phyloP scores from a whole-genome alignment of 2,113 vertebrate genomes.

The Carettochelys insculpta region DNA sequence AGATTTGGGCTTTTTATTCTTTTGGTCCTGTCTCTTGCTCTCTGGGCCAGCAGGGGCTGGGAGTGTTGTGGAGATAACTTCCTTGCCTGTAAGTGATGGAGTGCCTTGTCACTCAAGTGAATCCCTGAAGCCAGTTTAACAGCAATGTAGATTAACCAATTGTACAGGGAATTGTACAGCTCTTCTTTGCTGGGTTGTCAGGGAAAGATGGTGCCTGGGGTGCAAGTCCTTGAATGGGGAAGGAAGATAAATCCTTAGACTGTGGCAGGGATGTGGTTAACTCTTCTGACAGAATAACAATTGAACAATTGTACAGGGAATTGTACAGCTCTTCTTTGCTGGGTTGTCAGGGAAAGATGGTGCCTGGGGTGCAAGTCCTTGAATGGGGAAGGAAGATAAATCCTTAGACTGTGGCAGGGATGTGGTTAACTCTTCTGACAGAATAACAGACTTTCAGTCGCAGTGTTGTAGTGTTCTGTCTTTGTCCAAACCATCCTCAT shows the following conservation, averaged over 20 bases:
- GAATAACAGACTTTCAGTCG: background rate
- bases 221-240: accelerated
- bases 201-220: background rate
- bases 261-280: accelerated
- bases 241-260: too few species aligned
- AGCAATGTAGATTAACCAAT: background rate
- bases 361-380: background rate
- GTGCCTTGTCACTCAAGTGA: background rate
- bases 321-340: background rate
- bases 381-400: background rate
- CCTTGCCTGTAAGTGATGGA: background rate
- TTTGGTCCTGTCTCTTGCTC: background rate
- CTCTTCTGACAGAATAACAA: accelerated
- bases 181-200: background rate
- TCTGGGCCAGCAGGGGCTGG: accelerated
- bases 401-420: background rate
- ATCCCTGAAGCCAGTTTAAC: background rate
- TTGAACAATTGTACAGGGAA: background rate
- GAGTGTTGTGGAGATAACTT: background rate
- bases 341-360: background rate
- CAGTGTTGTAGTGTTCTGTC: background rate
- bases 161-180: background rate
- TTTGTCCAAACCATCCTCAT: background rate
- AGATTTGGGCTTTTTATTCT: background rate
- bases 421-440: accelerated